Base-by-base conservation (phyloP, 2,888 invertebrate species). In the Melanchra persicariae region DNA sequence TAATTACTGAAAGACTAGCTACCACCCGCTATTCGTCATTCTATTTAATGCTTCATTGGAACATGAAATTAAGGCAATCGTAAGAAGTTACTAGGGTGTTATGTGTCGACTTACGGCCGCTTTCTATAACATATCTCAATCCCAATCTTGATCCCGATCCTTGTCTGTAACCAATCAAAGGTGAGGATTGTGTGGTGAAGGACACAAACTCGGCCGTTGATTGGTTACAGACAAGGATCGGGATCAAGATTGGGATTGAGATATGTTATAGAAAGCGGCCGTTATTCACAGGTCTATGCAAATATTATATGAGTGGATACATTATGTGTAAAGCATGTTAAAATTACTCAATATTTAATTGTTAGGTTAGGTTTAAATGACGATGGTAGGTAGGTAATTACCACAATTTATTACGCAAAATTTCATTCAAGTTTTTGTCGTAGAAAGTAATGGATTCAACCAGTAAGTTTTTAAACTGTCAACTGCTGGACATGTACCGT, bases 31-130 rank as follows among this genome's bases (percentile, higher is more conserved):
- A 72, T 71, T 76, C 66, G 47, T 59, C 64, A 70, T 68, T 63
- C 74, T 43, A 73, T 85, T 85, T 71, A 63, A 71, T 77, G 83
- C 84, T 85, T 80, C 84, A 81, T 12, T 83, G 65, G 75, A 83
- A 83, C 77, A 73, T 77, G 45, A 83, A 85, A 84, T 83, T 77
- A 68, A 75, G 37, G 47, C 57, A 64, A 70, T 68, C 66, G 57
- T 75, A 74, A 82, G 60, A 78, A 60, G 34, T 77, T 71, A 69
- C 49, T 40, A 52, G 22, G 5, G 24, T 22, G 47, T 83, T 67
- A 83, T 68, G 69, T 62, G 63, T n/a, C 10, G n/a, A 43, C 45
- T 51, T 61, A n/a, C n/a, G n/a, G n/a, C n/a, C n/a, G n/a, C n/a
- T n/a, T n/a, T n/a, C n/a, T n/a, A n/a, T n/a, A n/a, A n/a, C n/a